Evolutionary conservation across 2,113 vertebrate genomes (phyloP).

Genomic region (Dermatemys mawii): DNA sequence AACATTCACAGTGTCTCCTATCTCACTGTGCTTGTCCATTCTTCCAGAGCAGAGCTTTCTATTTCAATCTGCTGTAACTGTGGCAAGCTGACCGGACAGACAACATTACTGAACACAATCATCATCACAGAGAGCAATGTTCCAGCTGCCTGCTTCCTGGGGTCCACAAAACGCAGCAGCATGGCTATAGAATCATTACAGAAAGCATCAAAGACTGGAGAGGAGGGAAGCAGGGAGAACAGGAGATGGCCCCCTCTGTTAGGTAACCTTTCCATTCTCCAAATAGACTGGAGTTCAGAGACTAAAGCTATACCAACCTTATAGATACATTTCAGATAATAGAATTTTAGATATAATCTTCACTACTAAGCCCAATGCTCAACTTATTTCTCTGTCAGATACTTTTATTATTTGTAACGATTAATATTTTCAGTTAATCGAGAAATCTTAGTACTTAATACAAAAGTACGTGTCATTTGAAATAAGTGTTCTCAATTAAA

Average conservation of each 20-base stretch:
- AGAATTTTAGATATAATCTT: neutral
- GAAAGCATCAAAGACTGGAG: neutral
- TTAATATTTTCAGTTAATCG: neutral
- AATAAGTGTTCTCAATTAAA: neutral
- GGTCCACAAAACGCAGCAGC: neutral
- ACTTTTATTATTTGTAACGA: neutral
- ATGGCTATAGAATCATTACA: neutral
- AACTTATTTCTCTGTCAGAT: neutral
- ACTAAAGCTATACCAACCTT: neutral
- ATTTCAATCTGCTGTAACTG: neutral
- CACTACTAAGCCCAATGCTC: neutral
- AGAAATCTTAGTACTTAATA: neutral
- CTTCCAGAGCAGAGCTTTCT: neutral
- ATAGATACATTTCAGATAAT: neutral
- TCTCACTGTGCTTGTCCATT: neutral
- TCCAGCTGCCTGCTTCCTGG: neutral
- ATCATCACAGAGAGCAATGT: neutral
- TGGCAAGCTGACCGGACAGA: neutral
- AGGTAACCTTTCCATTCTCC: neutral
- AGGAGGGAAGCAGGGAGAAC: neutral
- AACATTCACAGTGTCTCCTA: neutral
- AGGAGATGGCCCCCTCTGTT: neutral
- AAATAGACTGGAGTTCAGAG: neutral
- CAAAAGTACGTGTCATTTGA: neutral
- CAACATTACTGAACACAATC: neutral